Base-by-base conservation (phyloP, 92 coral and sea anemone genomes). In the Epizoanthus ramosus region DNA sequence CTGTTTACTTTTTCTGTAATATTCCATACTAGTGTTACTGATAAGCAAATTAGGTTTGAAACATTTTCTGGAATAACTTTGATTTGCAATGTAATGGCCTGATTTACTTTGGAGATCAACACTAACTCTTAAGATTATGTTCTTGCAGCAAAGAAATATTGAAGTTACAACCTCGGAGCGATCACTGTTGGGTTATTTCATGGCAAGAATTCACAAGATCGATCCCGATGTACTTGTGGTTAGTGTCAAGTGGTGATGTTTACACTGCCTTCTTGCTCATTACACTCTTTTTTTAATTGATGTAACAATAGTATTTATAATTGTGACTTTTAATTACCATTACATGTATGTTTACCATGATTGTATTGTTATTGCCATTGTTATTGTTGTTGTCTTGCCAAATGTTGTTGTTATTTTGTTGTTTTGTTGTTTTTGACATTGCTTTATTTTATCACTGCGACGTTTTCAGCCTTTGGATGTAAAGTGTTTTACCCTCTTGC, bases 161-260 rank as follows among this genome's bases (percentile, higher is more conserved):
- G 99, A 96, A 70, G 92, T 96, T 37, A 92, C 95, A 53, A 80
- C 93, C 14, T 90, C 99, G 19, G 99, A 96, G 79, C 85, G 99
- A 25, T 90, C 99, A 4, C 87, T 96, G 43, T 85, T 96, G 10
- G 99, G 98, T 6, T 92, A 90, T 68, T 81, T 96, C 79, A 87
- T 96, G 88, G 98, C 99, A n/a, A 96, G 91, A 92, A 87, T 96
- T 39, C 98, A 94, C 81, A 94, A 91, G 67, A 91, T 94, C 45
- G 99, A 96, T 39, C 99, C 99, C 6, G 99, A 96, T 80, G 97
- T 96, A 2, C 59, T 96, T 10, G 99, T 96, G 97, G 99, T 96
- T 84, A 74, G 98, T 86, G 33, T 10, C 60, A 19, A 16, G 17
- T 37, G 43, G 43, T 37, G 43, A 15, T 6, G 41, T 3, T 57